Percentiles rank a stretch among this genome's conserved stretches.
phyloP scores from a whole-genome alignment of 1,140 invertebrate species.

The Drosophila elegans region DNA sequence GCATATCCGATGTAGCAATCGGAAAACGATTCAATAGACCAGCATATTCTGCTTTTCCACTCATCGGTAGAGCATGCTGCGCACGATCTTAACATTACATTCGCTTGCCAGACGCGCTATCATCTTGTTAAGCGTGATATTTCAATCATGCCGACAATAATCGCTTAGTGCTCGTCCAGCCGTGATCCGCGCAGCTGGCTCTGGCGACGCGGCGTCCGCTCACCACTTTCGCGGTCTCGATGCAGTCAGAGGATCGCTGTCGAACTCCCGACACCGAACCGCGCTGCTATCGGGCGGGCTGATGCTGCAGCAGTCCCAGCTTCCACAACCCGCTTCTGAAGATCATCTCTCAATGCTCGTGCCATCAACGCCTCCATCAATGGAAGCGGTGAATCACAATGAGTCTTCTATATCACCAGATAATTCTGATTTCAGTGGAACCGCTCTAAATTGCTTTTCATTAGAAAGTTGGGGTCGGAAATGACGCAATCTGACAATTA shows the following conservation, averaged over 20 bases:
- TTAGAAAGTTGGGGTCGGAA: no score
- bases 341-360: conserved; percentile 2
- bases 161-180: background rate
- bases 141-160: conserved; percentile 4
- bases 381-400: background rate
- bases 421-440: conserved; percentile 1
- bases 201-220: conserved; percentile 1
- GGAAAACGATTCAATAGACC: no score
- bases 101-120: background rate
- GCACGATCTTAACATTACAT: background rate
- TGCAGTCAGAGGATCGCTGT: conserved; percentile 1
- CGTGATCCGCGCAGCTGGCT: conserved; percentile 1
- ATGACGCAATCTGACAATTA: no score
- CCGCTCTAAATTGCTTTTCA: no score
- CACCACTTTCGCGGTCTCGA: background rate
- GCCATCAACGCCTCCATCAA: background rate
- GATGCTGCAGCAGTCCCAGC: background rate
- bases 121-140: background rate
- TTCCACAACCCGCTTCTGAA: background rate
- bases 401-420: background rate
- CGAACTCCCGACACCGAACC: conserved; percentile 1
- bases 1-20: no score
- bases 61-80: conserved; percentile 1
- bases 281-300: background rate
- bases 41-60: no score